Conservation (phyloP, 1,140 invertebrate species). For the Pygmarrhopalites habei region DNA sequence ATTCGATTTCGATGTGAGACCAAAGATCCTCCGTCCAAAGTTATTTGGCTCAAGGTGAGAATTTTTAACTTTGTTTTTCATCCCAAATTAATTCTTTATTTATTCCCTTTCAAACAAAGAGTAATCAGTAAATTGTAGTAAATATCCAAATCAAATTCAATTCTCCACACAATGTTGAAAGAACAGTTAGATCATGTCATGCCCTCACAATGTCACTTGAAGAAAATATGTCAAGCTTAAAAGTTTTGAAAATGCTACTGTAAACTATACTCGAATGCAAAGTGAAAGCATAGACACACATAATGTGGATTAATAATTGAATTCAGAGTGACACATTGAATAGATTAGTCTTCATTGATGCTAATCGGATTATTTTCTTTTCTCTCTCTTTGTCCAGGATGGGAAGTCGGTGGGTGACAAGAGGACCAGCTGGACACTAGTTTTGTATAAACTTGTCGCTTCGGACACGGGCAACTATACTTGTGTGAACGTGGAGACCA, state of each 20-base stretch:
- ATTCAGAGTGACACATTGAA: too few relatives aligned
- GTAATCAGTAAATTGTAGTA: background rate
- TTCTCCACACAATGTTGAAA: too few relatives aligned
- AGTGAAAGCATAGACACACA: too few relatives aligned
- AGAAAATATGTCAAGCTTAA: background rate
- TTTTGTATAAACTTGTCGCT: slow-evolving; percentile 26
- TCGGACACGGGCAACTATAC: slow-evolving; percentile 38
- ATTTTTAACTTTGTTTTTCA: background rate
- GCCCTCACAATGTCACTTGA: too few relatives aligned
- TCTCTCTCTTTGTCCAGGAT: slow-evolving; percentile 28
- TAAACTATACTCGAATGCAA: too few relatives aligned
- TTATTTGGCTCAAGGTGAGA: slow-evolving; percentile 36
- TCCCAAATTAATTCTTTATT: too few relatives aligned
- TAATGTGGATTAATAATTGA: too few relatives aligned
- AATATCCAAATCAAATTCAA: too few relatives aligned
- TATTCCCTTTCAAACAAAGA: too few relatives aligned
- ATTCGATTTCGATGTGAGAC: slow-evolving; percentile 35
- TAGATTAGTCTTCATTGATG: too few relatives aligned
- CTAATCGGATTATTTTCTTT: slow-evolving; percentile 10
- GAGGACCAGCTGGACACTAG: slow-evolving; percentile 30
- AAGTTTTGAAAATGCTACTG: too few relatives aligned
- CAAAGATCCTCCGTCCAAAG: slow-evolving; percentile 29
- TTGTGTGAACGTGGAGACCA: slow-evolving; percentile 28
- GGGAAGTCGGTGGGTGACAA: slow-evolving; percentile 32
- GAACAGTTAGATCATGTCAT: too few relatives aligned